A percentile compares a stretch with the other conserved stretches of the same genome.
Conservation (phyloP, 2,797 vertebrate species). For the Lerista edwardsae region DNA sequence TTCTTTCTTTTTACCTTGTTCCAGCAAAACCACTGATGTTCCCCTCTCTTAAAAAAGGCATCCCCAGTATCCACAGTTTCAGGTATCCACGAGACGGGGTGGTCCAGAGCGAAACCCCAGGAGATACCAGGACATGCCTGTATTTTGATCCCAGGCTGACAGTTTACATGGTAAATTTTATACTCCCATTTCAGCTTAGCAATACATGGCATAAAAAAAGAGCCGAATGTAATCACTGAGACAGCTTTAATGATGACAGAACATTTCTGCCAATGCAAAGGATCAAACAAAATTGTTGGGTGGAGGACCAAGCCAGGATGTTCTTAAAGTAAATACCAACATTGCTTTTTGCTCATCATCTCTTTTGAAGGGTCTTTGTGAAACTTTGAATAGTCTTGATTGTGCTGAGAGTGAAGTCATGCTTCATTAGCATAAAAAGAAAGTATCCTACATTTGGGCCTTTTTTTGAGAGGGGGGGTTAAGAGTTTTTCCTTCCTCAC, state of each 20-base stretch:
- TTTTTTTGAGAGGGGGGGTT: constrained; percentile 16
- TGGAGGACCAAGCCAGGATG: neutral
- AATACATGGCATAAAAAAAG: neutral
- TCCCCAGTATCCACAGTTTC: no score
- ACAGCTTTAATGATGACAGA: constrained; percentile 35
- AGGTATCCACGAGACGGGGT: no score
- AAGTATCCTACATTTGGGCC: constrained; percentile 23
- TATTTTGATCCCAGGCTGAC: constrained; percentile 15
- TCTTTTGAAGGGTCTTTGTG: constrained; percentile 58
- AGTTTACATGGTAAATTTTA: constrained; percentile 43
- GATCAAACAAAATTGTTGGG: constrained; percentile 18
- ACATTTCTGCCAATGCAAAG: constrained; percentile 32
- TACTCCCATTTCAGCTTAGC: constrained; percentile 38
- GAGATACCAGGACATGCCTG: no score
- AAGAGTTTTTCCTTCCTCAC: constrained; percentile 23
- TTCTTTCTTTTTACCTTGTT: no score
- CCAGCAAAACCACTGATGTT: no score
- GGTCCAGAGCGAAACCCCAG: no score
- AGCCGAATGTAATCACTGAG: constrained; percentile 23
- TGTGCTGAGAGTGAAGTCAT: constrained; percentile 47
- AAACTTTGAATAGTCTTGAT: constrained; percentile 56
- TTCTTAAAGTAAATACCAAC: constrained; percentile 38
- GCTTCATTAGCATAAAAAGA: constrained; percentile 41
- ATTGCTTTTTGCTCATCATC: constrained; percentile 35
- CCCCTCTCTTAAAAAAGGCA: no score